A percentile compares a stretch with the other conserved stretches of the same genome.
Conservation (phyloP, 1,140 invertebrate species). For the Drosophila bocqueti region DNA sequence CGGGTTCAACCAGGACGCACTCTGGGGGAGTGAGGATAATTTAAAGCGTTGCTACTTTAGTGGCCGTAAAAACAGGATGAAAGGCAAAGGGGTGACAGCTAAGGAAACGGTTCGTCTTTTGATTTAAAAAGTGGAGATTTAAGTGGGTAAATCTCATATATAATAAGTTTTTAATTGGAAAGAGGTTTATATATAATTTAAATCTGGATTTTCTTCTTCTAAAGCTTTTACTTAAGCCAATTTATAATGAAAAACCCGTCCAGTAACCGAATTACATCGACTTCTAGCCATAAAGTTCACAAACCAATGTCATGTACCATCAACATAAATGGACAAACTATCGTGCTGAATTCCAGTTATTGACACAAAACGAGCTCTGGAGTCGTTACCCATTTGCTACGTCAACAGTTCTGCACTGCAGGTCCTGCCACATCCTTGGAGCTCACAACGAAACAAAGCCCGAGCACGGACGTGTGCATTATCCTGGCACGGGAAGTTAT, state of each 20-base stretch:
- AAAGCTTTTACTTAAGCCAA: neutral
- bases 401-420: slow-evolving; percentile 26
- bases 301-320: slow-evolving; percentile 18
- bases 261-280: neutral
- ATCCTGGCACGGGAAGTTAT: slow-evolving; percentile 38
- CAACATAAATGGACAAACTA: slow-evolving; percentile 23
- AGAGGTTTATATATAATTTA: neutral
- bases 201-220: neutral
- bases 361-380: slow-evolving; percentile 19
- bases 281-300: neutral
- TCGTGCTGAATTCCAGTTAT: slow-evolving; percentile 17
- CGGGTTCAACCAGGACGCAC: slow-evolving; percentile 1
- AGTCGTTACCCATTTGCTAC: slow-evolving; percentile 43
- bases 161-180: neutral
- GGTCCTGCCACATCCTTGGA: slow-evolving; percentile 9
- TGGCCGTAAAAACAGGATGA: slow-evolving; percentile 4
- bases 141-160: neutral
- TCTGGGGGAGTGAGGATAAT: slow-evolving; percentile 12
- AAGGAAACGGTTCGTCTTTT: neutral
- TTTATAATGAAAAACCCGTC: too few species aligned
- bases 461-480: slow-evolving; percentile 41
- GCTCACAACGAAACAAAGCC: neutral
- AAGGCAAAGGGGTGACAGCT: slow-evolving; percentile 1
- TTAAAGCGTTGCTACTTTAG: slow-evolving; percentile 6
- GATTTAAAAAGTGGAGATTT: neutral